These are phyloP conservation scores for Magallana ariakensis DNA, from an alignment of 1,140 invertebrate species.

Conservation along the genomic window DNA sequence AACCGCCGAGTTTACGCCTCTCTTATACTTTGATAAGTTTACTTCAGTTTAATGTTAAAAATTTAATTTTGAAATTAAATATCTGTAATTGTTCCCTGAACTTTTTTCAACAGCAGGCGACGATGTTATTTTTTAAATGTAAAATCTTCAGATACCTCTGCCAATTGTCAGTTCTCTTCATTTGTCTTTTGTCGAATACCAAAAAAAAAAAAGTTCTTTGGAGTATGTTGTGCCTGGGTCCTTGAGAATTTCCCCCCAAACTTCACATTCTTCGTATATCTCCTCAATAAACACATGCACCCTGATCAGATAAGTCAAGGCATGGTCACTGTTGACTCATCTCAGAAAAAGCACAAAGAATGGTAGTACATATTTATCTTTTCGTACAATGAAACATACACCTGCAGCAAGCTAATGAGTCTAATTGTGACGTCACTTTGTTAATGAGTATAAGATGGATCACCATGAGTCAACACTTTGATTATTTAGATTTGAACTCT, in stretches of 20 bases:
- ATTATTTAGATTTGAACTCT: slow-evolving; percentile 37
- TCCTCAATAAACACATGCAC: neutral
- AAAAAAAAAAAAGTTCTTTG: neutral
- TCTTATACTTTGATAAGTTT: slow-evolving; percentile 19
- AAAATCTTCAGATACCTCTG: neutral
- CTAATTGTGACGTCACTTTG: slow-evolving; percentile 8
- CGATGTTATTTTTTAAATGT: neutral
- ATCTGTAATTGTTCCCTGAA: neutral
- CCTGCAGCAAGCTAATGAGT: neutral
- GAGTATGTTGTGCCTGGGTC: neutral
- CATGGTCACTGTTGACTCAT: slow-evolving; percentile 11
- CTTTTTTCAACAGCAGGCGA: neutral
- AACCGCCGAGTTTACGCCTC: slow-evolving; percentile 17
- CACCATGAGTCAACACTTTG: slow-evolving; percentile 24
- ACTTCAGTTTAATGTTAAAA: slow-evolving; percentile 37
- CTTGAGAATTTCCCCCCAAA: neutral
- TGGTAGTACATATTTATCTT: neutral
- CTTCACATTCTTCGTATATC: slow-evolving; percentile 9
- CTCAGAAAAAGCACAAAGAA: neutral
- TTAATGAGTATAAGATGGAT: neutral
- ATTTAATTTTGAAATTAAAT: slow-evolving; percentile 8
- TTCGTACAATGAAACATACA: neutral
- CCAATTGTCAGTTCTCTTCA: too few relatives aligned
- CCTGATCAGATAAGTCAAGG: neutral
- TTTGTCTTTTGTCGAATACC: neutral